These are phyloP conservation scores for Phyllotreta cruciferae DNA, from an alignment of 2,888 invertebrate genomes.

Conservation along the genomic window DNA sequence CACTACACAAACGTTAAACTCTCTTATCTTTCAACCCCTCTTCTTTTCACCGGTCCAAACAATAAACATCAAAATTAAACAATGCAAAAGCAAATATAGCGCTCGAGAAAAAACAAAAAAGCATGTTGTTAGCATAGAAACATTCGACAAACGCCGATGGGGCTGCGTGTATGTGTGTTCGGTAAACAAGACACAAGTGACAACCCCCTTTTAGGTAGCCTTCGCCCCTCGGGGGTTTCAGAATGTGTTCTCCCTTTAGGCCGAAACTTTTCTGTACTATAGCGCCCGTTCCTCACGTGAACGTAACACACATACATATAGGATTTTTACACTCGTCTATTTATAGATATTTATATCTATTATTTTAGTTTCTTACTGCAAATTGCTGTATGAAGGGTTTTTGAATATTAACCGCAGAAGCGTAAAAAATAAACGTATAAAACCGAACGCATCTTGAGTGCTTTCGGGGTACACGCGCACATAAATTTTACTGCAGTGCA, in stretches of 20 bases:
- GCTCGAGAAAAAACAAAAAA: slow-evolving; percentile 48
- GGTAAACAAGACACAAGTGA: slow-evolving; percentile 28
- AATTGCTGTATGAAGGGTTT: too few relatives aligned
- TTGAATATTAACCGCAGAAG: too few relatives aligned
- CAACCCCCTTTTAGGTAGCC: slow-evolving; percentile 8
- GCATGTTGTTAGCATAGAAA: slow-evolving; percentile 51
- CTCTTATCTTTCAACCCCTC: background rate
- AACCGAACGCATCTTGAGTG: background rate
- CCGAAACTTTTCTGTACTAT: slow-evolving; percentile 12
- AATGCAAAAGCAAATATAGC: slow-evolving; percentile 50
- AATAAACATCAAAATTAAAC: slow-evolving; percentile 43
- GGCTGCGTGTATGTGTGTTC: slow-evolving; percentile 39
- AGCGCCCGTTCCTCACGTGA: too few relatives aligned
- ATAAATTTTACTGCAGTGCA: slow-evolving; percentile 38
- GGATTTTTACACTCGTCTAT: too few relatives aligned
- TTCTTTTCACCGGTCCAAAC: slow-evolving; percentile 33
- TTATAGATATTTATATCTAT: too few relatives aligned
- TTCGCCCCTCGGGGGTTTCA: slow-evolving; percentile 13
- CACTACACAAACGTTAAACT: too few relatives aligned
- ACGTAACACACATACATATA: too few relatives aligned
- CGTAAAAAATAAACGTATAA: background rate
- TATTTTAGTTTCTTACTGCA: too few relatives aligned
- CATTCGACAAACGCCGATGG: slow-evolving; percentile 57
- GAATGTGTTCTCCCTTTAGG: slow-evolving; percentile 27
- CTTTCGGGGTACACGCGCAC: slow-evolving; percentile 8